phyloP scores from a whole-genome alignment of 2,888 invertebrate species.

The Allacma fusca region DNA sequence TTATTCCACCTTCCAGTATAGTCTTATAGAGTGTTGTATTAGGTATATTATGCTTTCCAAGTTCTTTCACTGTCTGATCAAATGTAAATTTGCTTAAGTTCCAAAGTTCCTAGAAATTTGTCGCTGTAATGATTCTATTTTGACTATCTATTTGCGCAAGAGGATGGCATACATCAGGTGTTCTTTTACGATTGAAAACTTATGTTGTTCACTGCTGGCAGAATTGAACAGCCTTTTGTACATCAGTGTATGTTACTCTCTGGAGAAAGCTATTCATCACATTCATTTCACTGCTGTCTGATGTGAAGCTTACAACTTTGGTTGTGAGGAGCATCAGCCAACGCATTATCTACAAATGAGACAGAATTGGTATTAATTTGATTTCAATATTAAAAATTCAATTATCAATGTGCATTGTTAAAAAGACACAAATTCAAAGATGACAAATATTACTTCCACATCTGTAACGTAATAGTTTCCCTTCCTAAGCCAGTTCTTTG shows the following conservation, averaged over 20 bases:
- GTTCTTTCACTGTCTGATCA: too few relatives aligned
- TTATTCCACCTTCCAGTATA: too few relatives aligned
- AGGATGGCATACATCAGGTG: too few relatives aligned
- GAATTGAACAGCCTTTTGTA: conserved; percentile 32
- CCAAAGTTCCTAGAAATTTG: too few relatives aligned
- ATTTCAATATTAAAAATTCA: background rate
- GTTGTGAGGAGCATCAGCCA: conserved; percentile 79
- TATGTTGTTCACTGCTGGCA: conserved; percentile 14
- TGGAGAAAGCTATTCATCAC: conserved; percentile 37
- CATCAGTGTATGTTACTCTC: conserved; percentile 35
- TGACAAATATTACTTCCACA: conserved; percentile 57
- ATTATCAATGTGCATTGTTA: background rate
- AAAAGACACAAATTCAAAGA: conserved; percentile 16
- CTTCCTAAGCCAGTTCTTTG: conserved; percentile 72
- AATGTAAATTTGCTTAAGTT: too few relatives aligned
- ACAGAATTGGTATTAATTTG: background rate
- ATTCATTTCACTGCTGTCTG: conserved; percentile 33
- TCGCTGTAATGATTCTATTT: too few relatives aligned
- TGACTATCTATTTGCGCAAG: too few relatives aligned
- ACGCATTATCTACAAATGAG: conserved; percentile 71
- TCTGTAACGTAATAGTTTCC: conserved; percentile 62
- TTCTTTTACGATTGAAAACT: too few relatives aligned
- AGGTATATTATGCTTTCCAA: too few relatives aligned
- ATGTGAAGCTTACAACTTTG: conserved; percentile 68
- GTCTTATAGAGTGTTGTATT: too few relatives aligned